phyloP scores from a whole-genome alignment of 2,888 invertebrate genomes.

The Thera britannica region DNA sequence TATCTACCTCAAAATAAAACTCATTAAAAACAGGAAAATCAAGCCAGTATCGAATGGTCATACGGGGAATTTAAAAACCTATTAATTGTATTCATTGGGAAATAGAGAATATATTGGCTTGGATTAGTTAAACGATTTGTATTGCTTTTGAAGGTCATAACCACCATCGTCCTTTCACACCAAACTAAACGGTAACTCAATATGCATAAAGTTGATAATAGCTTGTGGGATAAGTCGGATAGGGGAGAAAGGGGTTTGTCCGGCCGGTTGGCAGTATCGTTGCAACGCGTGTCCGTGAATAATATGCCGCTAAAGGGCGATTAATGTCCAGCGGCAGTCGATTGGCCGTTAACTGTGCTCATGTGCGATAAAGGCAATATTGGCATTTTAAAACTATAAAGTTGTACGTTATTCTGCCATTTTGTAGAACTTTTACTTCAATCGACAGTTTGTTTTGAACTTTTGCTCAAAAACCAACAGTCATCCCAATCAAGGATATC shows the following conservation, averaged over 20 bases:
- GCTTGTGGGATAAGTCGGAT: conserved; percentile 30
- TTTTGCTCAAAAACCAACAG: not conserved
- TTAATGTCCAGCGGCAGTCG: conserved; percentile 73
- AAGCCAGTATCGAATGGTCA: conserved; percentile 61
- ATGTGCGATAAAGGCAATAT: conserved; percentile 48
- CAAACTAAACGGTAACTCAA: conserved; percentile 35
- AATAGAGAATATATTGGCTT: conserved; percentile 82
- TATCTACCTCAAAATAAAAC: conserved; percentile 42
- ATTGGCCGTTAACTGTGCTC: conserved; percentile 62
- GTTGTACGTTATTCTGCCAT: conserved; percentile 23
- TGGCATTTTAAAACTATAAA: conserved; percentile 38
- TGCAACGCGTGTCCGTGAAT: conserved; percentile 83
- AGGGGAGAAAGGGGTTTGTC: conserved; percentile 55
- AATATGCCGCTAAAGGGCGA: conserved; percentile 81
- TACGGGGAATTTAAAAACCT: conserved; percentile 71
- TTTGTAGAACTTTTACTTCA: conserved; percentile 17
- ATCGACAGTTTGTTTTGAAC: not conserved
- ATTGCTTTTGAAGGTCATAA: conserved; percentile 42
- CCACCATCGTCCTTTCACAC: not conserved
- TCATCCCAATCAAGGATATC: too few relatives aligned
- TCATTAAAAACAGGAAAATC: conserved; percentile 27
- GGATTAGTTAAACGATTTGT: conserved; percentile 76
- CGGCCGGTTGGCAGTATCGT: conserved; percentile 67
- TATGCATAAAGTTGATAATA: conserved; percentile 40
- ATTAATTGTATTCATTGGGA: conserved; percentile 80